Evolutionary conservation across 2,797 vertebrate species (phyloP), one percentile per base, ranked within the genome.

Genomic region (Otolemur crassicaudatus): DNA sequence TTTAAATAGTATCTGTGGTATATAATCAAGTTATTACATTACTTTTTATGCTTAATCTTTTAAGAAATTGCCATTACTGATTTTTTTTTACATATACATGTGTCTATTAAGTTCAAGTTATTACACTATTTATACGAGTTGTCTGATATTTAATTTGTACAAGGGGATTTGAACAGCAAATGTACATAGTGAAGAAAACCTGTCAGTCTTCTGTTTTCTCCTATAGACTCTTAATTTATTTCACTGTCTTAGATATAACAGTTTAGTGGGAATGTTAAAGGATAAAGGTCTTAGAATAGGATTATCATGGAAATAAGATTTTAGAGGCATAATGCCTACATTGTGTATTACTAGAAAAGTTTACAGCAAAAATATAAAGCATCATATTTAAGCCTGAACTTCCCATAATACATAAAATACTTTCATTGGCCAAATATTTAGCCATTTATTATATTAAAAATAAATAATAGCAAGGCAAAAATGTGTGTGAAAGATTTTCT

Each of bases 281-380:
- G 27, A 34, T 91, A 94, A 87, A 27, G 31, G 14, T 67, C 53
- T 43, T 87, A 3, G 11, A 84, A 84, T 81, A 70, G 20, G 2
- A 89, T 43, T 69, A 88, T 80, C n/a, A 92, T 37, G 69, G 79
- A 96, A 96, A 88, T 90, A 87, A 77, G 40, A 87, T 87, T 91
- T 95, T 90, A 96, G n/a, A 91, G 63, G 19, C 17, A 87, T 8
- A 87, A 56, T 82, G 7, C 3, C 27, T 90, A 67, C 72, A 56
- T 40, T 92, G 9, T 83, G 69, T 29, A 81, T 46, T 90, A 76
- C 34, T 61, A 92, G 27, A 92, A 91, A 90, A 92, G 63, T 58
- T 37, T 84, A 46, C 2, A 46, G 25, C 61, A 92, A 91, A 93
- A 94, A 67, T 84, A 20, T 49, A 83, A 87, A 88, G 43, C 7